A percentile compares a stretch with the other conserved stretches of the same genome.
phyloP scores from a whole-genome alignment of 2,797 vertebrate species.

The Luscinia megarhynchos region DNA sequence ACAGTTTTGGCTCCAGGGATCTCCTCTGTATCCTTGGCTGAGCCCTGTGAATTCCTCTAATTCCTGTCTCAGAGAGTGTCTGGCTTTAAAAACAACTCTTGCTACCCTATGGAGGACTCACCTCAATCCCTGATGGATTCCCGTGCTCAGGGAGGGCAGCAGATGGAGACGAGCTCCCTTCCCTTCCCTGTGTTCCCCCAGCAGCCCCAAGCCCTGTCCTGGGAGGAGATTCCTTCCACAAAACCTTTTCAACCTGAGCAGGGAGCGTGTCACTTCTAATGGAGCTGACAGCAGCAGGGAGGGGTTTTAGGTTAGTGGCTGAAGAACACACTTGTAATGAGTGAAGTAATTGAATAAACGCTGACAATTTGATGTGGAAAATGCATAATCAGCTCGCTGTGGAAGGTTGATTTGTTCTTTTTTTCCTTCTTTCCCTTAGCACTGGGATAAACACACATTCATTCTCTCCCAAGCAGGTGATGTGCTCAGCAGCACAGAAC shows the following conservation, averaged over 20 bases:
- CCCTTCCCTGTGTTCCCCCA: not conserved
- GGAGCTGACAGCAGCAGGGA: conserved; percentile 37
- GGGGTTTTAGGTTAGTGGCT: conserved; percentile 16
- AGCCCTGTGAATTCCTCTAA: conserved; percentile 25
- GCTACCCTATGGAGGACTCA: not conserved
- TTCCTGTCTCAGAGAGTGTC: not conserved
- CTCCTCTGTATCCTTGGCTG: conserved; percentile 27
- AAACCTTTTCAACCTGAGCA: not conserved
- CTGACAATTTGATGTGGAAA: conserved; percentile 59
- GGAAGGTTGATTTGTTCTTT: conserved; percentile 38
- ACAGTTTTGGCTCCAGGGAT: conserved; percentile 38
- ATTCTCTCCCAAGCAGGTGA: conserved; percentile 44
- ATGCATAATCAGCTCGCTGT: conserved; percentile 49
- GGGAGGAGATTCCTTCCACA: not conserved
- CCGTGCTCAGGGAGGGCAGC: accelerated
- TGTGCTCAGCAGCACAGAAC: conserved; percentile 6
- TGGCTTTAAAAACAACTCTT: not conserved
- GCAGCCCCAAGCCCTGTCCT: not conserved
- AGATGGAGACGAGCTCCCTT: not conserved
- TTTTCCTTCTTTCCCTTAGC: not conserved
- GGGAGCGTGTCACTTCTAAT: not conserved
- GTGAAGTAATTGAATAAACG: conserved; percentile 60
- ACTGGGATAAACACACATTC: conserved; percentile 9
- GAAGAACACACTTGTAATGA: conserved; percentile 34
- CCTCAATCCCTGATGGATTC: not conserved